phyloP scores from a whole-genome alignment of 1,140 invertebrate species.

The Drosophila athabasca region DNA sequence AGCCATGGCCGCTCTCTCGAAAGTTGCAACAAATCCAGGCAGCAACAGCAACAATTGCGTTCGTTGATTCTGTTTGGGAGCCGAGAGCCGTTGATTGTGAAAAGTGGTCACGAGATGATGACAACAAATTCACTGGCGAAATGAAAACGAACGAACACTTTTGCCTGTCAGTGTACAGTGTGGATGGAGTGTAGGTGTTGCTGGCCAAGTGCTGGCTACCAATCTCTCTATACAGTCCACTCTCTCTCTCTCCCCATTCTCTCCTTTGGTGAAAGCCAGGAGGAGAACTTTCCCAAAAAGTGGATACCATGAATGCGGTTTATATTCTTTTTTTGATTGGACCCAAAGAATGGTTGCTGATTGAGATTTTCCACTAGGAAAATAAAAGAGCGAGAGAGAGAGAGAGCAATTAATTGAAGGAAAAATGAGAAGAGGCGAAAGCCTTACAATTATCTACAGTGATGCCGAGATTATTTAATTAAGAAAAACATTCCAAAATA shows the following conservation, averaged over 20 bases:
- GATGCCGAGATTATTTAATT: no score
- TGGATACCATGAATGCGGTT: constrained; percentile 54
- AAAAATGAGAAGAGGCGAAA: constrained; percentile 6
- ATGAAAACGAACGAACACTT: constrained; percentile 52
- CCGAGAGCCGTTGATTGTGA: constrained; percentile 65
- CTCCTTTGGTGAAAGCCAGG: constrained; percentile 39
- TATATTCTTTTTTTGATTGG: constrained; percentile 75
- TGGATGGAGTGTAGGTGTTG: not conserved
- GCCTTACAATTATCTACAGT: constrained; percentile 49
- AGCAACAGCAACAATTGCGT: constrained; percentile 55
- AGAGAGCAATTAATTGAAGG: no score
- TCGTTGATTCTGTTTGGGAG: constrained; percentile 46
- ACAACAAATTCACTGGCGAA: constrained; percentile 77
- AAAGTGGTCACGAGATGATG: constrained; percentile 76
- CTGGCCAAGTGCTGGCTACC: constrained; percentile 22
- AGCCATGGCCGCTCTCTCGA: constrained; percentile 44
- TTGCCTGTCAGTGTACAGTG: constrained; percentile 15
- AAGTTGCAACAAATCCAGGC: constrained; percentile 28
- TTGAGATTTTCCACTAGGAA: no score
- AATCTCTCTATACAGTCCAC: constrained; percentile 1
- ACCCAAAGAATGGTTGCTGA: constrained; percentile 10
- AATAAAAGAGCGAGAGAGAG: not conserved
- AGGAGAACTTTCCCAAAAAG: constrained; percentile 54
- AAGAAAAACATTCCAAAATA: no score
- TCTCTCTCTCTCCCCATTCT: constrained; percentile 22